Evolutionary conservation across 1,140 invertebrate genomes (phyloP), one percentile per base, ranked within the genome.

Genomic region (Thaumetopoea pityocampa): DNA sequence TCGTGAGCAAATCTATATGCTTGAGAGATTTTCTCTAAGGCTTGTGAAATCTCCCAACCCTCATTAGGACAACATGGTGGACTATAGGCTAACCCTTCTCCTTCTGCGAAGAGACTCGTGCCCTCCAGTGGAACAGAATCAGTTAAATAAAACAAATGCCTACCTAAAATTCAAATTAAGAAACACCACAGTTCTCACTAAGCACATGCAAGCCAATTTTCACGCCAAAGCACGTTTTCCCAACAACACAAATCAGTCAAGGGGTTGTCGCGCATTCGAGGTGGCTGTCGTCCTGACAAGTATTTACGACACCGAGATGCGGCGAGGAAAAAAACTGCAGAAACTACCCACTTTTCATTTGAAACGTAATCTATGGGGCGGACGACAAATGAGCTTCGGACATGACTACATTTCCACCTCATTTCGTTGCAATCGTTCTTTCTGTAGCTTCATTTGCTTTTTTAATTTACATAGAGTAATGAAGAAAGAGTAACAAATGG

Each of bases 311-410:
- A 4, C 46, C 43, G 37, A 28, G 34, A 56, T 61, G 61, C n/a
- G 16, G 19, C 16, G 10, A 4, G 9, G 8, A 33, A 62, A 70
- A 68, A 72, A 76, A 76, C 49, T 66, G 69, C 53, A 53, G 45
- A 60, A 68, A 70, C 69, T 68, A 76, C 66, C 66, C 67, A 70
- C 67, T 72, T 68, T 63, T 76, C 71, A 76, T 72, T 76, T 71
- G 57, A 61, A 61, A 70, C 58, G 65, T 61, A 76, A 76, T 76
- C 71, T 68, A 72, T 62, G 44, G 48, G 43, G 38, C 36, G 43
- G 48, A 50, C 66, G 64, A 76, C 68, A 76, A 76, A 76, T 72
- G 71, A 65, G 50, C 41, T 63, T 63, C 54, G 68, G 69, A 76
- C 71, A 62, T 73, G 72, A 73, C 67, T 56, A 48, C 59, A 33